These are phyloP conservation scores for Seriola aureovittata DNA, from an alignment of 2,113 vertebrate genomes.

Conservation along the genomic window DNA sequence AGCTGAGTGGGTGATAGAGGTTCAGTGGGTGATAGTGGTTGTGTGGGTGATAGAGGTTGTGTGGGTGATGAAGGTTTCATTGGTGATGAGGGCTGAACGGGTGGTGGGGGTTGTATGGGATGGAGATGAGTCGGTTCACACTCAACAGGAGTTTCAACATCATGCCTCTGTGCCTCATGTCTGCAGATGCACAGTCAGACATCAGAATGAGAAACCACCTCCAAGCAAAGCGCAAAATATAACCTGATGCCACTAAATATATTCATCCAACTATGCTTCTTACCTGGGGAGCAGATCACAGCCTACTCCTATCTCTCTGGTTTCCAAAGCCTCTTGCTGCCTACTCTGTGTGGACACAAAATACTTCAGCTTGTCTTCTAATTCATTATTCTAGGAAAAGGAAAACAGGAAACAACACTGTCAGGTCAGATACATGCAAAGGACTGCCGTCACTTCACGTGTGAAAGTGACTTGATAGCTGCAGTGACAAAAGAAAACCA, in stretches of 20 bases:
- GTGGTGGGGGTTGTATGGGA: slow-evolving; percentile 31
- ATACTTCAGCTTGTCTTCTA: slow-evolving; percentile 96
- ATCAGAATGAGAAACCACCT: slow-evolving; percentile 52
- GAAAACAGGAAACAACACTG: slow-evolving; percentile 79
- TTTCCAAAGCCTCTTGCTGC: slow-evolving; percentile 79
- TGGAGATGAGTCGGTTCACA: slow-evolving; percentile 46
- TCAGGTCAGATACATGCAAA: slow-evolving; percentile 79
- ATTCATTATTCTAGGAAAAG: slow-evolving; percentile 94
- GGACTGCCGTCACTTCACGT: slow-evolving; percentile 41
- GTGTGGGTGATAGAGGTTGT: neutral
- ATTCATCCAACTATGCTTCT: slow-evolving; percentile 25
- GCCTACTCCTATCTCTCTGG: slow-evolving; percentile 89
- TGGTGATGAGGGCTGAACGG: neutral
- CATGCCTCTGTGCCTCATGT: slow-evolving; percentile 53
- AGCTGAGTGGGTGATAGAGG: neutral
- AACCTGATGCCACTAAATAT: neutral
- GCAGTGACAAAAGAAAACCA: slow-evolving; percentile 41
- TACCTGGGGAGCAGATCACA: slow-evolving; percentile 93
- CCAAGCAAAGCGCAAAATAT: slow-evolving; percentile 11
- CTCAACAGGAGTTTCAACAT: slow-evolving; percentile 52
- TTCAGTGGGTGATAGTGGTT: neutral
- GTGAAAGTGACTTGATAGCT: slow-evolving; percentile 38
- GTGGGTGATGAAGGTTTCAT: slow-evolving; percentile 2
- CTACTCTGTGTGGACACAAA: slow-evolving; percentile 89
- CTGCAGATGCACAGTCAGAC: slow-evolving; percentile 72